A percentile compares a stretch with the other conserved stretches of the same genome.
phyloP scores from a whole-genome alignment of 2,888 invertebrate genomes.

The Mimachlamys varia region DNA sequence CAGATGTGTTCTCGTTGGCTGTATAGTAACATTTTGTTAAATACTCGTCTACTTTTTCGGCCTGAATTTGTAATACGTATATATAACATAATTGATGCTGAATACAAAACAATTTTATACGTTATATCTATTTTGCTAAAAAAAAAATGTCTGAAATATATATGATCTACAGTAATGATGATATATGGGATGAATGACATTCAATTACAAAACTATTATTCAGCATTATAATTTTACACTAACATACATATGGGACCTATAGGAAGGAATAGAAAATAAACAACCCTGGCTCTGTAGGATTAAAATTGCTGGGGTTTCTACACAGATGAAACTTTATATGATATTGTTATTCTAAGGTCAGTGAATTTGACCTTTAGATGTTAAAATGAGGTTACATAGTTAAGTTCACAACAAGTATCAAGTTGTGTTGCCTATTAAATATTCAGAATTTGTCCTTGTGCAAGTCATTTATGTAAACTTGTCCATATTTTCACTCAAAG shows the following conservation, averaged over 20 bases:
- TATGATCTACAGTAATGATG: background rate
- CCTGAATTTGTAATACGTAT: background rate
- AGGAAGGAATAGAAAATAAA: background rate
- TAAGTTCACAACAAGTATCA: background rate
- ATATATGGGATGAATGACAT: slow-evolving; percentile 15
- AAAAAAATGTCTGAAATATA: background rate
- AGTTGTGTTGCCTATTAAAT: background rate
- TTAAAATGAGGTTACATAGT: background rate
- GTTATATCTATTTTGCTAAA: background rate
- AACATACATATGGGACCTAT: background rate
- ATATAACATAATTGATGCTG: background rate
- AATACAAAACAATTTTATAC: slow-evolving; percentile 14
- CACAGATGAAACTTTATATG: background rate
- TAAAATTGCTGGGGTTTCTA: background rate
- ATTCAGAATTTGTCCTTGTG: background rate
- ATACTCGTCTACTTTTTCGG: background rate
- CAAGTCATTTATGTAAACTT: background rate
- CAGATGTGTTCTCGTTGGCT: slow-evolving; percentile 29
- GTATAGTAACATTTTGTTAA: background rate
- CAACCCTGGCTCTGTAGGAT: background rate
- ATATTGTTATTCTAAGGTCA: slow-evolving; percentile 24
- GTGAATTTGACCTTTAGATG: background rate
- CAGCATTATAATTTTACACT: background rate
- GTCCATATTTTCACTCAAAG: background rate
- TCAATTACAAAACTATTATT: background rate